Base-by-base conservation (phyloP, 2,113 vertebrate species). In the Spilogale gracilis region DNA sequence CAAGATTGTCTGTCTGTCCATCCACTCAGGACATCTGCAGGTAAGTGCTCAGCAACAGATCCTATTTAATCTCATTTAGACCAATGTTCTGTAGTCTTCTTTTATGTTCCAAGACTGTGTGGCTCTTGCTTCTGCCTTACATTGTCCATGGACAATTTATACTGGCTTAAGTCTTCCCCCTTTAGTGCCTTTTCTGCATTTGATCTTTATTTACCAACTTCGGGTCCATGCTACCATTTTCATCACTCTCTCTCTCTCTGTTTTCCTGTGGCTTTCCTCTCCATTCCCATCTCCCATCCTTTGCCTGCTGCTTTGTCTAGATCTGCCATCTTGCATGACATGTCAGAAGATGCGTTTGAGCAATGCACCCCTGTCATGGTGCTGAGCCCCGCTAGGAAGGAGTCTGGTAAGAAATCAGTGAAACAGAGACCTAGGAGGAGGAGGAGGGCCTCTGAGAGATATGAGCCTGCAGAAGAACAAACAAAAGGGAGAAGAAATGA, bases 21-120 rank as follows among this genome's bases (percentile, higher is more conserved):
- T 99, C 99, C 78, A 99, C 99, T 99, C 99, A 99, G 99, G 99
- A 99, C 98, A 99, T 99, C 98, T 99, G 99, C 99, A 99, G 99
- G 99, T 99, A 98, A 95, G 98, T 98, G 83, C 74, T 88, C 93
- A 97, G 85, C 85, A 91, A 94, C 80, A 48, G 61, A 23, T 52
- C 93, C 9, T 93, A 10, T 60, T 96, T 61, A 76, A 4, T 80
- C 65, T 60, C 50, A 18, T 83, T 78, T 56, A 73, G 65, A 60
- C 3, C 52, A 52, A 38, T 14, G 52, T 80, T 71, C 12, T 13
- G 58, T 81, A 83, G 18, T 80, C 91, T 67, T 71, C 73, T 60
- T 74, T 61, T 95, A 61, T 93, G 3, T 89, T 65, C 38, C 78
- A 91, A 91, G 86, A 67, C 84, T 89, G 25, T 20, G n/a, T 96